Evolutionary conservation across 1,140 invertebrate species (phyloP), one percentile per base, ranked within the genome.

Genomic region (Heliconius hermathena): DNA sequence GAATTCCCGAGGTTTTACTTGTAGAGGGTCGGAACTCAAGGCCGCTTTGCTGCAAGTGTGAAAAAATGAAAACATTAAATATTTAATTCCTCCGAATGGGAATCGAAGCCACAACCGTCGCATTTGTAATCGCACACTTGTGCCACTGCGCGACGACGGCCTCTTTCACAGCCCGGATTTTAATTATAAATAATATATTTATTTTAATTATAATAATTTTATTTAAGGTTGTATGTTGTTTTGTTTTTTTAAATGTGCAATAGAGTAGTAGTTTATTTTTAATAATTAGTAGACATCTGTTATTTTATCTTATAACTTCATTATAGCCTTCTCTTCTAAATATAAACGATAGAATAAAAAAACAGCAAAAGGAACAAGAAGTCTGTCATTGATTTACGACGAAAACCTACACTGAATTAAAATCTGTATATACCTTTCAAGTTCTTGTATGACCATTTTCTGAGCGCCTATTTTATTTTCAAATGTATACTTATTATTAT

Each of bases 341-440:
- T 4, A 29, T 66, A 9, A 57, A 20, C 18, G 9, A 26, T 26
- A 11, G 22, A 22, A 66, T 29, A 66, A 29, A 66, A 13, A 26
- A 8, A 26, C 57, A 66, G 22, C 22, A 29, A 66, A 26, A 66
- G n/a, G 1, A 66, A 66, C 2, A 26, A 29, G 8, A 4, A 16
- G 2, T 9, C 0, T 66, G 60, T 66, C 60, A 29, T 66, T 66
- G 60, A 29, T 66, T 66, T 29, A 29, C 60, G 60, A 66, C 60
- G 60, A 66, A 66, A 66, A 66, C 22, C 60, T 66, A 66, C 26
- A n/a, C 60, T 66, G 60, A 26, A n/a, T 66, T 66, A 26, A 66
- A 13, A 66, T 66, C 60, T 29, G 22, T 26, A 66, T 66, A 66
- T 29, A 13, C 9, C 60, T 20, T 8, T 52, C 49, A 16, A 26